Conservation (phyloP, 2,797 vertebrate species). For the Semaprochilodus insignis region DNA sequence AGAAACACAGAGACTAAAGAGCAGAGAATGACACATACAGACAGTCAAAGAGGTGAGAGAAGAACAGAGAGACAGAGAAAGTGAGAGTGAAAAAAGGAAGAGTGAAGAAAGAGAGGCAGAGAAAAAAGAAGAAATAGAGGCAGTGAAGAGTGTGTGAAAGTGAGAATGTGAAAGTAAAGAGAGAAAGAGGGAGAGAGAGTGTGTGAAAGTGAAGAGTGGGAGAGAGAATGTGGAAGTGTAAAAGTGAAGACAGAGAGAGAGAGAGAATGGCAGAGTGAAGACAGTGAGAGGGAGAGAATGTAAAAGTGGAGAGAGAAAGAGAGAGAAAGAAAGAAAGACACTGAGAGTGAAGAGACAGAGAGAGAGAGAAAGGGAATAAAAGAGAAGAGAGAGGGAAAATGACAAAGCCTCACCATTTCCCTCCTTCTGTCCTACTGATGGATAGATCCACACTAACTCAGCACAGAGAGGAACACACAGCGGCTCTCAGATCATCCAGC, state of each 20-base stretch:
- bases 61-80: background rate
- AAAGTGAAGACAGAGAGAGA: background rate
- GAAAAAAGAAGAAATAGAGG: background rate
- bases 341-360: too few species aligned
- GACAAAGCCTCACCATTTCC: background rate
- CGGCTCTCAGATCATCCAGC: background rate
- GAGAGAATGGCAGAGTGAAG: background rate
- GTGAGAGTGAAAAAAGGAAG: background rate
- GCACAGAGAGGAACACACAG: too few species aligned
- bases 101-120: too few species aligned
- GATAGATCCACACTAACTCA: background rate
- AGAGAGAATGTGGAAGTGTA: too few species aligned
- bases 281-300: background rate
- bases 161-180: too few species aligned
- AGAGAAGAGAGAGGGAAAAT: background rate
- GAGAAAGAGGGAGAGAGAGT: too few species aligned
- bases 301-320: background rate
- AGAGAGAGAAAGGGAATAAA: background rate
- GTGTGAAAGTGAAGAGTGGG: too few species aligned
- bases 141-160: background rate
- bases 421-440: background rate
- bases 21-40: background rate
- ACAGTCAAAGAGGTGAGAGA: constrained; percentile 3
- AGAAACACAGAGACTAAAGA: background rate
- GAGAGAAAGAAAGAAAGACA: background rate